phyloP scores from a whole-genome alignment of 2,797 vertebrate genomes.

The Rhyacichthys aspro region DNA sequence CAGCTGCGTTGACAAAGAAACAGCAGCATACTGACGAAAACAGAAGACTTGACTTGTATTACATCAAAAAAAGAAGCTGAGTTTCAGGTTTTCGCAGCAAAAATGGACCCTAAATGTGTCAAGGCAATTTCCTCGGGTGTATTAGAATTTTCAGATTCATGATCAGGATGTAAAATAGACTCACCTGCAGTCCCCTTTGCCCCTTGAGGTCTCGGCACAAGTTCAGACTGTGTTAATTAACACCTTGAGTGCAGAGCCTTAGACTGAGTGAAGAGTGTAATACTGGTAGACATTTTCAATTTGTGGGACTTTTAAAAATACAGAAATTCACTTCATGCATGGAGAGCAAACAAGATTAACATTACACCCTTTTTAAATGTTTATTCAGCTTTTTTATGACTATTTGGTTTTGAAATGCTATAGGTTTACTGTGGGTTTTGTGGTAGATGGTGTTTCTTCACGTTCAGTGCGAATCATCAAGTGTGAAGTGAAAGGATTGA shows the following conservation, averaged over 20 bases:
- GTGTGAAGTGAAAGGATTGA: constrained; percentile 27
- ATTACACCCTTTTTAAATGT: too few species aligned
- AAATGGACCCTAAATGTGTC: constrained; percentile 14
- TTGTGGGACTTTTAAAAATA: not conserved
- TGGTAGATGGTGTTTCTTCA: too few species aligned
- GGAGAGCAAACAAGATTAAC: too few species aligned
- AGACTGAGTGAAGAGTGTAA: not conserved
- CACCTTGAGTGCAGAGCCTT: constrained; percentile 7
- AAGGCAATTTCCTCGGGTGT: constrained; percentile 2
- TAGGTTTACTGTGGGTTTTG: too few species aligned
- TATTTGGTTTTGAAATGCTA: too few species aligned
- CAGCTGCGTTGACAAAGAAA: constrained; percentile 16
- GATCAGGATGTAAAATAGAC: constrained; percentile 7
- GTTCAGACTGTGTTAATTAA: constrained; percentile 24
- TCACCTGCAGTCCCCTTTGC: constrained; percentile 9
- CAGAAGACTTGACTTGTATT: not conserved
- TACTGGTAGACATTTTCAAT: not conserved
- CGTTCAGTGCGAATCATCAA: not conserved
- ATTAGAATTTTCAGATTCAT: constrained; percentile 10
- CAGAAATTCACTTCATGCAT: too few species aligned
- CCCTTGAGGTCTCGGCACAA: constrained; percentile 7
- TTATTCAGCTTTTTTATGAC: too few species aligned
- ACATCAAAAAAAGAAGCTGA: not conserved
- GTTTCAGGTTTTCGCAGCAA: not conserved
- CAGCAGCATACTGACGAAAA: constrained; percentile 8